These are phyloP conservation scores for Pseudochaenichthys georgianus DNA, from an alignment of 2,797 vertebrate genomes.

Conservation along the genomic window DNA sequence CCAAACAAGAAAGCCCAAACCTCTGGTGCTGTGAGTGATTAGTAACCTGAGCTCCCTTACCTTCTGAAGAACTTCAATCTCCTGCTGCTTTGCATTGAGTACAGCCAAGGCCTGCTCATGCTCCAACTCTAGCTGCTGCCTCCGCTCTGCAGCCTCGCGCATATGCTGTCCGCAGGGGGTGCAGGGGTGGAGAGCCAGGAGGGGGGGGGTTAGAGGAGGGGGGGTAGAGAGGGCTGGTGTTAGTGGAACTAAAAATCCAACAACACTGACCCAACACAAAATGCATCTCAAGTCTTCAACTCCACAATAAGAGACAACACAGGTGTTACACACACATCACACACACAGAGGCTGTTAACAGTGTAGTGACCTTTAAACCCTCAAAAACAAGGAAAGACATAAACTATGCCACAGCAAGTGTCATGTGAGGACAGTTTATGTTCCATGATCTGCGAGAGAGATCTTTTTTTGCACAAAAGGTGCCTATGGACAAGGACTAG, in stretches of 20 bases:
- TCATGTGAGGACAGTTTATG: slow-evolving; percentile 58
- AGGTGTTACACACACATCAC: slow-evolving; percentile 57
- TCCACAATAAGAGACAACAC: slow-evolving; percentile 55
- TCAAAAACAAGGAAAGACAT: slow-evolving; percentile 48
- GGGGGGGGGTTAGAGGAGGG: slow-evolving; percentile 1
- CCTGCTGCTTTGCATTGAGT: slow-evolving; percentile 98
- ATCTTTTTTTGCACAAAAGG: slow-evolving; percentile 49
- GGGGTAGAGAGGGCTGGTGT: slow-evolving; percentile 73
- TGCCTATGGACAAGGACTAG: slow-evolving; percentile 69
- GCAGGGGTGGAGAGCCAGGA: slow-evolving; percentile 58
- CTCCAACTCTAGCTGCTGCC: slow-evolving; percentile 99
- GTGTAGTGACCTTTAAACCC: slow-evolving; percentile 48
- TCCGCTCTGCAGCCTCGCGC: slow-evolving; percentile 97
- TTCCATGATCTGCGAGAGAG: slow-evolving; percentile 43
- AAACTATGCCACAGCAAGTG: slow-evolving; percentile 51
- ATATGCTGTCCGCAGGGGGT: slow-evolving; percentile 90
- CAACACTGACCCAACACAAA: slow-evolving; percentile 50
- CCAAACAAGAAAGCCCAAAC: slow-evolving; percentile 31
- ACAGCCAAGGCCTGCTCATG: slow-evolving; percentile 99
- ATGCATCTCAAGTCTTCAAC: slow-evolving; percentile 69
- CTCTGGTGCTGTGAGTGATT: slow-evolving; percentile 33
- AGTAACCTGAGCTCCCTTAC: slow-evolving; percentile 77
- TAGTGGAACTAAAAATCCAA: slow-evolving; percentile 70
- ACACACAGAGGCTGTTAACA: slow-evolving; percentile 53
- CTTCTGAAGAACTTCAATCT: slow-evolving; percentile 98